phyloP scores from a whole-genome alignment of 2,888 invertebrate species.

The Cephus pygmeus region DNA sequence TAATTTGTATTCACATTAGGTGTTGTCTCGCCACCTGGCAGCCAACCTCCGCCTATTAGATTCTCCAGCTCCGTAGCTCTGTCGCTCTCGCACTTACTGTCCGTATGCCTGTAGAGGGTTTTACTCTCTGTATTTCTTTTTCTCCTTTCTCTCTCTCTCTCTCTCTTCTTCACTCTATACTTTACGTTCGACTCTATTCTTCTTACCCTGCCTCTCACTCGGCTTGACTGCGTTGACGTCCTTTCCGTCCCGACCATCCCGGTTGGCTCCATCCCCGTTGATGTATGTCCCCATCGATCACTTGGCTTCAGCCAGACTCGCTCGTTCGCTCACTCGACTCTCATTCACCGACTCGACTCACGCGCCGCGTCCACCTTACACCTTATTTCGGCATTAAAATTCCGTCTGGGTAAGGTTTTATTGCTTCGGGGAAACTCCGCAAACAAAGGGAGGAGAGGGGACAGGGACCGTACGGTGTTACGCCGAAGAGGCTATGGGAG shows the following conservation, averaged over 20 bases:
- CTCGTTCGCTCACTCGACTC: constrained; percentile 14
- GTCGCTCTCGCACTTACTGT: constrained; percentile 6
- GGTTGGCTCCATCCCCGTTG: constrained; percentile 43
- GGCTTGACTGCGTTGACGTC: constrained; percentile 26
- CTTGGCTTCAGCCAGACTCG: constrained; percentile 20
- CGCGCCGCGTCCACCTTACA: constrained; percentile 37
- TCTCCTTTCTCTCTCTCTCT: constrained; percentile 31
- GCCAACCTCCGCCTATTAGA: constrained; percentile 23
- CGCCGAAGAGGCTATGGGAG: neutral
- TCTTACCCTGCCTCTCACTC: neutral
- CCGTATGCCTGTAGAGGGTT: constrained; percentile 29
- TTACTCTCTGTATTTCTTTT: constrained; percentile 23
- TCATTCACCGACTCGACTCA: constrained; percentile 33
- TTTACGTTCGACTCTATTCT: neutral
- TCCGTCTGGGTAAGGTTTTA: constrained; percentile 52
- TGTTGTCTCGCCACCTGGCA: constrained; percentile 55
- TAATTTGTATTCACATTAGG: constrained; percentile 59
- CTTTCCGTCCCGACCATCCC: constrained; percentile 25
- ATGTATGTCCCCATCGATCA: constrained; percentile 59
- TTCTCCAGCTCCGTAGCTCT: constrained; percentile 15
- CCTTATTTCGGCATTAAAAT: constrained; percentile 49
- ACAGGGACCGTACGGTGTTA: neutral
- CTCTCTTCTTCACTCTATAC: constrained; percentile 18
- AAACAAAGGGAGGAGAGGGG: constrained; percentile 19
- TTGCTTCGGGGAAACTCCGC: constrained; percentile 35